A percentile compares a stretch with the other conserved stretches of the same genome.
phyloP scores from a whole-genome alignment of 2,888 invertebrate species.

The Tenthredo mesomela region DNA sequence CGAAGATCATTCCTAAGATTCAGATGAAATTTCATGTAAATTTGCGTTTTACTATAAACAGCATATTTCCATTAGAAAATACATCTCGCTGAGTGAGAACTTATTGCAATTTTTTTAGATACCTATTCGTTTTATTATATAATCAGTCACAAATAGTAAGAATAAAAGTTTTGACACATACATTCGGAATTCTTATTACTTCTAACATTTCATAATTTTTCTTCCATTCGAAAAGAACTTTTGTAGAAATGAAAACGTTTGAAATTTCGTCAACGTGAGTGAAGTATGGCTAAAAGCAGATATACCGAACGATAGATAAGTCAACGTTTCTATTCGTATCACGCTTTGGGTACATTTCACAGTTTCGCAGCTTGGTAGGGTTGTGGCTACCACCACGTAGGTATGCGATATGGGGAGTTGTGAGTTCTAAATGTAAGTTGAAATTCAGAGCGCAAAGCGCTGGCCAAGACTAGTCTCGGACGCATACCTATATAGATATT shows the following conservation, averaged over 20 bases:
- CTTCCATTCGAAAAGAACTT: neutral
- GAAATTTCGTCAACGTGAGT: neutral
- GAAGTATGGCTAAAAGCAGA: slow-evolving; percentile 14
- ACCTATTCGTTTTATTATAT: neutral
- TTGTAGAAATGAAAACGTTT: neutral
- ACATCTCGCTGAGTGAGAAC: neutral
- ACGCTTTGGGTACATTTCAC: slow-evolving; percentile 49
- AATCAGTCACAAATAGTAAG: neutral
- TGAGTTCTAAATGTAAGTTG: slow-evolving; percentile 43
- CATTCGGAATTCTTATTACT: neutral
- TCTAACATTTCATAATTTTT: neutral
- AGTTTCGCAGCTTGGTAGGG: slow-evolving; percentile 23
- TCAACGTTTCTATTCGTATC: slow-evolving; percentile 37
- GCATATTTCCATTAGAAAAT: neutral
- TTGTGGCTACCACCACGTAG: neutral
- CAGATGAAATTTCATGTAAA: neutral
- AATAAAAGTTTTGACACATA: neutral
- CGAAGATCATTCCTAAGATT: no score
- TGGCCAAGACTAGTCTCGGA: neutral
- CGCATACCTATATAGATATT: neutral
- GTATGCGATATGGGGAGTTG: slow-evolving; percentile 33
- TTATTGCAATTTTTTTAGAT: neutral
- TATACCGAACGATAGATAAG: slow-evolving; percentile 14
- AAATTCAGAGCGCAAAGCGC: slow-evolving; percentile 34
- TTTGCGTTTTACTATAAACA: neutral